Evolutionary conservation across 1,140 invertebrate species (phyloP).

Genomic region (Drosophila rufa): DNA sequence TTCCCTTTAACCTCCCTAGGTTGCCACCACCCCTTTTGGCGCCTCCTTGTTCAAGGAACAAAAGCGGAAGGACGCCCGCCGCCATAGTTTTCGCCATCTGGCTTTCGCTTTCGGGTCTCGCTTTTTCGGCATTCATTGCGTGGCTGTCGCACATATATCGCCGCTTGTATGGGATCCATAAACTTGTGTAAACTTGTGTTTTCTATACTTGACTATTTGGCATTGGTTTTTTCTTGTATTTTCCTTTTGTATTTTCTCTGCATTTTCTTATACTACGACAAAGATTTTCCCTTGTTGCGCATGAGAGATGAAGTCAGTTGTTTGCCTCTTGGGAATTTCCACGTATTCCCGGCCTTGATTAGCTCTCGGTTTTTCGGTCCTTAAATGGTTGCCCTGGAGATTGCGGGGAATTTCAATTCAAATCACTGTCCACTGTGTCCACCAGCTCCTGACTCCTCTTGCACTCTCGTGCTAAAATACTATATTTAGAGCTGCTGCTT

Average conservation of each 20-base stretch:
- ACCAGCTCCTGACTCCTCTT: not conserved
- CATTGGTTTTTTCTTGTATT: slow-evolving; percentile 38
- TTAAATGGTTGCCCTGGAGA: slow-evolving; percentile 26
- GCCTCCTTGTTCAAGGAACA: slow-evolving; percentile 5
- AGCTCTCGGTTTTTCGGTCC: slow-evolving; percentile 32
- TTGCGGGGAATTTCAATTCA: slow-evolving; percentile 38
- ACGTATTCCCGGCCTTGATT: slow-evolving; percentile 48
- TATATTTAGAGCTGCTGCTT: slow-evolving; percentile 37
- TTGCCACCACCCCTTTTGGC: not conserved
- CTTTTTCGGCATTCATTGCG: slow-evolving; percentile 42
- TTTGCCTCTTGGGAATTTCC: slow-evolving; percentile 6
- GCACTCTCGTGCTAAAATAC: not conserved
- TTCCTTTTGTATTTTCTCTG: slow-evolving; percentile 10
- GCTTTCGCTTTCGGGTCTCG: not conserved
- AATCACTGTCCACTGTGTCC: slow-evolving; percentile 25
- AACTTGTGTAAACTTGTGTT: slow-evolving; percentile 50
- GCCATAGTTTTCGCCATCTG: slow-evolving; percentile 38
- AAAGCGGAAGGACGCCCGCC: slow-evolving; percentile 47
- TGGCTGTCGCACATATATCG: slow-evolving; percentile 42
- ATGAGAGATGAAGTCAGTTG: slow-evolving; percentile 49
- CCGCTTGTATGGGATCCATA: slow-evolving; percentile 37
- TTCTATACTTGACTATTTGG: slow-evolving; percentile 41
- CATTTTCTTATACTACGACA: not conserved
- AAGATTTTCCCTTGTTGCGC: slow-evolving; percentile 43
- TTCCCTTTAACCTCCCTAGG: slow-evolving; percentile 10